A percentile compares a stretch with the other conserved stretches of the same genome.
Evolutionary conservation across 2,888 invertebrate genomes (phyloP).

Genomic region (Embidobia sp.): DNA sequence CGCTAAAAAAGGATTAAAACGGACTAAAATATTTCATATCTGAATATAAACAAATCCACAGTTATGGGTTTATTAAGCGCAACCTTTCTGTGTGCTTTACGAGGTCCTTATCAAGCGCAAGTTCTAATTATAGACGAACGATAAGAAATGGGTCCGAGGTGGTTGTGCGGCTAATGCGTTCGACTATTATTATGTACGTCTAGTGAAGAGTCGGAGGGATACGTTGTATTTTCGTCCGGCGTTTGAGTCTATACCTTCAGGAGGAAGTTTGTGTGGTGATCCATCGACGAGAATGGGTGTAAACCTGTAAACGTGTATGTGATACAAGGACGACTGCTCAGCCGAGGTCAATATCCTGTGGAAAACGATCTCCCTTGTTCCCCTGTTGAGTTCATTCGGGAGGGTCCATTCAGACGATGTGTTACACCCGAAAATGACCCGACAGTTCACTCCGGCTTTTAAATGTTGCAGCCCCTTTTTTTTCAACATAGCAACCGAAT

Average conservation of each 20-base stretch:
- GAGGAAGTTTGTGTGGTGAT: slow-evolving; percentile 51
- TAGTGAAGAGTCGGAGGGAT: not conserved
- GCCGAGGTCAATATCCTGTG: slow-evolving; percentile 56
- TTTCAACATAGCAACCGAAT: not conserved
- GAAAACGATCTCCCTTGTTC: slow-evolving; percentile 61
- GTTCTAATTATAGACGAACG: slow-evolving; percentile 6
- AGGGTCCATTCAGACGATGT: slow-evolving; percentile 52
- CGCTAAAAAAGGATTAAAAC: too few species aligned
- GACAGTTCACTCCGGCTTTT: not conserved
- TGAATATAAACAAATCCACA: too few species aligned
- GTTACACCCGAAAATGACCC: slow-evolving; percentile 37
- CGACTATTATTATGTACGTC: slow-evolving; percentile 24
- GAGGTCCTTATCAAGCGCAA: too few species aligned
- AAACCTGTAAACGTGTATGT: slow-evolving; percentile 54
- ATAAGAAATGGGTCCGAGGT: not conserved
- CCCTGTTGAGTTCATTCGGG: slow-evolving; percentile 38
- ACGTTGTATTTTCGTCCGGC: slow-evolving; percentile 45
- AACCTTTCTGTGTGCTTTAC: too few species aligned
- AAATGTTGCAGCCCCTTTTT: not conserved
- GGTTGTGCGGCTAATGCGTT: slow-evolving; percentile 13
- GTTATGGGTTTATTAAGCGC: too few species aligned
- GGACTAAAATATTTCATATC: too few species aligned
- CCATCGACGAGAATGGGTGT: slow-evolving; percentile 39
- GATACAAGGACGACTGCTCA: slow-evolving; percentile 61
- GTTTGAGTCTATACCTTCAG: slow-evolving; percentile 46